phyloP scores from a whole-genome alignment of 1,140 invertebrate species.

The Conus ventricosus region DNA sequence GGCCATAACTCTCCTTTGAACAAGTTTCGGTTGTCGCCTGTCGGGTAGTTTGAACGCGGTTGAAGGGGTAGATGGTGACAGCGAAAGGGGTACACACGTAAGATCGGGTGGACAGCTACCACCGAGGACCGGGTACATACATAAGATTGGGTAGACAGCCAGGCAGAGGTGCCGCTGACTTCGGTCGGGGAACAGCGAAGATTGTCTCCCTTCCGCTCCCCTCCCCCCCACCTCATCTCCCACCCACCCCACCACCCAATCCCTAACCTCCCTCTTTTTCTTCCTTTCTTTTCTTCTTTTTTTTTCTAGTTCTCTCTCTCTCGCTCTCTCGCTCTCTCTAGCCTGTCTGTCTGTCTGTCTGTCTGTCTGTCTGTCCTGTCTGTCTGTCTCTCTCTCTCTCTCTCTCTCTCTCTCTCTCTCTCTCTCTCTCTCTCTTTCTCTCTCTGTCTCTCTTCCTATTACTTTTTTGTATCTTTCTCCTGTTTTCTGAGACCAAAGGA shows the following conservation, averaged over 20 bases:
- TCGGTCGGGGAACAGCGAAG: too few relatives aligned
- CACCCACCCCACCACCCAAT: too few relatives aligned
- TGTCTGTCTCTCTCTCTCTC: background rate
- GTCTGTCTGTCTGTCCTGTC: background rate
- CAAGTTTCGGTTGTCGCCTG: background rate
- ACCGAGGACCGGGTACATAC: background rate
- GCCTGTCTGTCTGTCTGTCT: background rate
- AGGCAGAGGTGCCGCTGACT: background rate
- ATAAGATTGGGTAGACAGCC: background rate
- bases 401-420: background rate
- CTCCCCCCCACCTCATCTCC: too few relatives aligned
- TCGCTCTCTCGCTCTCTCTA: background rate
- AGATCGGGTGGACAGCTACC: background rate
- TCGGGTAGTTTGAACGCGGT: background rate
- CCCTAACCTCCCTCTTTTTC: background rate
- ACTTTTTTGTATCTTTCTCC: too few relatives aligned
- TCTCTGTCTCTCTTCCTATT: too few relatives aligned
- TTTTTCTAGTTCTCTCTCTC: background rate
- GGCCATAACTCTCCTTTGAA: constrained; percentile 10
- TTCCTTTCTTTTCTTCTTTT: background rate
- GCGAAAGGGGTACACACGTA: background rate
- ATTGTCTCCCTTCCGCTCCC: too few relatives aligned
- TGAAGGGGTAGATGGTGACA: background rate
- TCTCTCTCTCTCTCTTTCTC: too few relatives aligned
- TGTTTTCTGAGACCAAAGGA: too few relatives aligned